A percentile compares a stretch with the other conserved stretches of the same genome.
Evolutionary conservation across 2,888 invertebrate genomes (phyloP).

Genomic region (Melanostoma mellinum): DNA sequence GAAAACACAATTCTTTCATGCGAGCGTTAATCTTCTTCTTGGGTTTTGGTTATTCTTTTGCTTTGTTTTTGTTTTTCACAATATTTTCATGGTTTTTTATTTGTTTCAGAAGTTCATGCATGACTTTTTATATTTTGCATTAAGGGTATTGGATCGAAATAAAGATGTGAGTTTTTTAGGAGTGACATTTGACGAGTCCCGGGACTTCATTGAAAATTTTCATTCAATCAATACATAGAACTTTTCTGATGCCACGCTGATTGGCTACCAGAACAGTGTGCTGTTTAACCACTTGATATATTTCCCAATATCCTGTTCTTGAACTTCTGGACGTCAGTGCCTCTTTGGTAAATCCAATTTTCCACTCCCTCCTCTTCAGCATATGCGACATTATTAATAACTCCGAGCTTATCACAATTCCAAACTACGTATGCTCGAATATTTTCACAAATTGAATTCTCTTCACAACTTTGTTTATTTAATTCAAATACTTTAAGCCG

Average conservation of each 20-base stretch:
- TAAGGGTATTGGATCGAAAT: background rate
- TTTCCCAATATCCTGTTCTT: too few relatives aligned
- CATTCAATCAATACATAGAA: too few relatives aligned
- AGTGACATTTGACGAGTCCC: too few relatives aligned
- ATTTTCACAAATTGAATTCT: constrained; percentile 42
- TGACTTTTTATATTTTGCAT: background rate
- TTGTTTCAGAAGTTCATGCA: background rate
- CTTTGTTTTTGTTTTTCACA: constrained; percentile 31
- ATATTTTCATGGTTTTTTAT: constrained; percentile 21
- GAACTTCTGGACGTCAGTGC: too few relatives aligned
- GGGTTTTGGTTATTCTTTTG: background rate
- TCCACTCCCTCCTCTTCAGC: background rate
- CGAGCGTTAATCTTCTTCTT: constrained; percentile 1
- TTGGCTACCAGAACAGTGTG: too few relatives aligned
- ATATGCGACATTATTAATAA: constrained; percentile 44
- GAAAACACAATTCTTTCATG: constrained; percentile 44
- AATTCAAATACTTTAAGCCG: constrained; percentile 67
- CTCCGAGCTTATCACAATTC: constrained; percentile 44
- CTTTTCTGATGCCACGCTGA: too few relatives aligned
- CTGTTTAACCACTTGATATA: too few relatives aligned
- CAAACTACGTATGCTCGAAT: background rate
- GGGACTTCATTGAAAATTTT: too few relatives aligned
- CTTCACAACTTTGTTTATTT: constrained; percentile 51
- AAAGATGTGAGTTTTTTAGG: too few relatives aligned
- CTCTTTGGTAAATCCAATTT: too few relatives aligned